Base-by-base conservation (phyloP, 2,888 invertebrate species). In the Dasysyrphus tricinctus region DNA sequence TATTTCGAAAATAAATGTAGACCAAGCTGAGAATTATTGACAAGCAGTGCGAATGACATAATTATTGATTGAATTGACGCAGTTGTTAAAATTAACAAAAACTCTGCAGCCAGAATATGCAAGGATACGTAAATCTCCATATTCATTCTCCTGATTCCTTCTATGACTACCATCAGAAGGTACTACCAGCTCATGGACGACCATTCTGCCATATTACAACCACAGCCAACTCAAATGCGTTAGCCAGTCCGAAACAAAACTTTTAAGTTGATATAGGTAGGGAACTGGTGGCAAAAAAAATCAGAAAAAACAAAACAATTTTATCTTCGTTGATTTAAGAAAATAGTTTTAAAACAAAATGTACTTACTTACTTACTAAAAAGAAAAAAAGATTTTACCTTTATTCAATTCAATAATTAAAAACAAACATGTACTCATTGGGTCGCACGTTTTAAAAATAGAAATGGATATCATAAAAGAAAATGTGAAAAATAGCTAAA, bases 51-150 rank as follows among this genome's bases (percentile, higher is more conserved):
- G 57, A 72, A 77, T 82, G 77, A 57, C 65, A 78, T 51, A 63
- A 59, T 82, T 73, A 82, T 78, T 78, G 81, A 78, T 78, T 73
- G 72, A 72, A 72, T n/a, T 78, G 81, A 78, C 65, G 81, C 72
- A 78, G 57, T 82, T 82, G 65, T 19, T 77, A 73, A n/a, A 67
- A 82, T 82, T 72, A 51, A 42, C 51, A 76, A 51, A 77, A 72
- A 42, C 37, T 57, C 56, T 51, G 42, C 63, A 79, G 19, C 8
- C 9, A 24, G 19, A 29, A 65, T 49, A n/a, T 5, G 29, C 34
- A 63, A 74, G 59, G 54, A 63, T 72, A 72, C 29, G 51, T 59
- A 51, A 73, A 67, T 34, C 42, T 63, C 42, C 54, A 72, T 72
- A 2, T 72, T 2, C 39, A 12, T 32, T 29, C 29, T n/a, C 0